Conservation (phyloP, 37 sponge, comb jelly and placozoan species). For the Tethya wilhelma region DNA sequence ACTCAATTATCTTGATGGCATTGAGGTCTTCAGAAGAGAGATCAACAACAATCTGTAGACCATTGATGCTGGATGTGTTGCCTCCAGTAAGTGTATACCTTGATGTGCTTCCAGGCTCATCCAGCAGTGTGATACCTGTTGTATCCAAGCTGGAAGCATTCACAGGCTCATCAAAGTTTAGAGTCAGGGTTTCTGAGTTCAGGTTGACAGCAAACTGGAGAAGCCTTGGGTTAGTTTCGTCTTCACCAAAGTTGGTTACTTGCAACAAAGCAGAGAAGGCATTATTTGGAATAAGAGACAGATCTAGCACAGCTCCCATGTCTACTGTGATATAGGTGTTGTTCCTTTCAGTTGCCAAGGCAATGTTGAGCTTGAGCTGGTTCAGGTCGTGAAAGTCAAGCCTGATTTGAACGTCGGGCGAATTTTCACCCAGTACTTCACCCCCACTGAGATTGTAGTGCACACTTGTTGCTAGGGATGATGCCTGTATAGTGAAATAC, state of each 20-base stretch:
- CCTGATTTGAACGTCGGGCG: constrained; percentile 50
- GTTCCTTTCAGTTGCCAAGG: constrained; percentile 54
- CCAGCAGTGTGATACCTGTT: constrained; percentile 65
- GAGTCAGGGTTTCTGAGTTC: constrained; percentile 55
- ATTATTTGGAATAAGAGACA: constrained; percentile 48
- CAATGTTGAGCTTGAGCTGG: constrained; percentile 68
- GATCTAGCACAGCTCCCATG: constrained; percentile 55
- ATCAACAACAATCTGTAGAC: constrained; percentile 52
- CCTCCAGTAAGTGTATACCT: constrained; percentile 73
- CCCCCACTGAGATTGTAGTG: constrained; percentile 53
- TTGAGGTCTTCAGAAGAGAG: constrained; percentile 65
- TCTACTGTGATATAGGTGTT: constrained; percentile 62
- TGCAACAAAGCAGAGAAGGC: constrained; percentile 19
- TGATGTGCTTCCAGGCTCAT: neutral
- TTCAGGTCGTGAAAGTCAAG: constrained; percentile 68
- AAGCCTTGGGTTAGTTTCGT: constrained; percentile 65
- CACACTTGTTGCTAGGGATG: neutral
- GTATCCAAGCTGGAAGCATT: constrained; percentile 61
- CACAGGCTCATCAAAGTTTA: constrained; percentile 90
- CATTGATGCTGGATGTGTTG: constrained; percentile 71
- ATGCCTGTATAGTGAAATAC: constrained; percentile 29
- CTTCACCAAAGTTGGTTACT: constrained; percentile 32
- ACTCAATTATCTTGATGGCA: constrained; percentile 67
- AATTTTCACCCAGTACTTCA: constrained; percentile 26
- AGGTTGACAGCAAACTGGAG: constrained; percentile 58